phyloP scores from a whole-genome alignment of 2,797 vertebrate species.

The Muscicapa comitata region DNA sequence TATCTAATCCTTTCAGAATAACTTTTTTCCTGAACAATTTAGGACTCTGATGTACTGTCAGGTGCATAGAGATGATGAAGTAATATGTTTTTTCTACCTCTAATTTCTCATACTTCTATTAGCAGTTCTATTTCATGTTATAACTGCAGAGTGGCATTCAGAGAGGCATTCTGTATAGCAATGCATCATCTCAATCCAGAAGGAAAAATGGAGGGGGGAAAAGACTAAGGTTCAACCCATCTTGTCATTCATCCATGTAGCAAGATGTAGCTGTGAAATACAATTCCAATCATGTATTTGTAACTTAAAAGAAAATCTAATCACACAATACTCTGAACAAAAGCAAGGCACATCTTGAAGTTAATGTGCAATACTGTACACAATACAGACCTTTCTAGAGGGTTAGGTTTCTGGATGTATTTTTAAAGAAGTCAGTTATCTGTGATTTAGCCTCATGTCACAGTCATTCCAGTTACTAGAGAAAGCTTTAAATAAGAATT shows the following conservation, averaged over 20 bases:
- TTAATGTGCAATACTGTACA: slow-evolving; percentile 47
- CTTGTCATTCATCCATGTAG: slow-evolving; percentile 39
- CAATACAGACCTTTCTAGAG: slow-evolving; percentile 54
- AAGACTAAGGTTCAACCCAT: slow-evolving; percentile 35
- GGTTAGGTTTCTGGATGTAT: slow-evolving; percentile 55
- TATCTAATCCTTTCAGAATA: slow-evolving; percentile 2
- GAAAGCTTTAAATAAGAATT: slow-evolving; percentile 62
- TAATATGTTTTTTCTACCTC: slow-evolving; percentile 28
- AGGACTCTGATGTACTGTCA: neutral
- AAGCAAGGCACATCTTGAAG: slow-evolving; percentile 39
- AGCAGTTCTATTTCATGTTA: slow-evolving; percentile 54
- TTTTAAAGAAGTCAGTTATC: slow-evolving; percentile 55
- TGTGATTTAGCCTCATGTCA: slow-evolving; percentile 59
- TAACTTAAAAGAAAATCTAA: slow-evolving; percentile 32
- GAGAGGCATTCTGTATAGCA: slow-evolving; percentile 31
- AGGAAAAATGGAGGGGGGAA: neutral
- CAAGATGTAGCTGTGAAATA: slow-evolving; percentile 42
- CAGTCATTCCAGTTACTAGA: slow-evolving; percentile 43
- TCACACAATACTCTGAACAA: slow-evolving; percentile 34
- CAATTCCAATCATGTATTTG: slow-evolving; percentile 48
- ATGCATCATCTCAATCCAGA: slow-evolving; percentile 35
- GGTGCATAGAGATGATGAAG: neutral
- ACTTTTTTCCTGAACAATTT: neutral
- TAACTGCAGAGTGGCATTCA: slow-evolving; percentile 52
- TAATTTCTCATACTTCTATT: slow-evolving; percentile 50